Evolutionary conservation across 2,888 invertebrate species (phyloP).

Genomic region (Eristalinus aeneus): DNA sequence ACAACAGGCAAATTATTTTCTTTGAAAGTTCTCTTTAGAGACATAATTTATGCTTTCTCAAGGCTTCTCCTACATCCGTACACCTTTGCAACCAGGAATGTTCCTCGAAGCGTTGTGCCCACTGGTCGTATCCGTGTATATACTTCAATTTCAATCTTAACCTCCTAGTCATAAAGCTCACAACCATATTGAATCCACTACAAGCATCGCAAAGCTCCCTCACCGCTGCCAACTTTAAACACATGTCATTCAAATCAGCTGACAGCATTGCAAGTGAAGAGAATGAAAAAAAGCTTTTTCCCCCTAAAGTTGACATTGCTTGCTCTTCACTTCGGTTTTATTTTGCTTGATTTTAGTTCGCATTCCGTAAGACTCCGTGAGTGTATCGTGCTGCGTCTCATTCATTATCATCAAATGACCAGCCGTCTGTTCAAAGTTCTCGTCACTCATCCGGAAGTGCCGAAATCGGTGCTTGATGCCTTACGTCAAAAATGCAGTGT

Average conservation of each 20-base stretch:
- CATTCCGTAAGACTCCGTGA: constrained; percentile 13
- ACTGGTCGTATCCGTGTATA: too few relatives aligned
- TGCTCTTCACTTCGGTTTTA: background rate
- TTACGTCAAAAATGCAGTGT: constrained; percentile 82
- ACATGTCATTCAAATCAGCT: background rate
- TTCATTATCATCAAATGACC: constrained; percentile 43
- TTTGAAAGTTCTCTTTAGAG: too few relatives aligned
- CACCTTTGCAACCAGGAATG: too few relatives aligned
- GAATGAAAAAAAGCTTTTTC: background rate
- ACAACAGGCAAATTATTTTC: too few relatives aligned
- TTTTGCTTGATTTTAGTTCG: constrained; percentile 36
- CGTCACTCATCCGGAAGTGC: constrained; percentile 86
- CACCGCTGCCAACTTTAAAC: background rate
- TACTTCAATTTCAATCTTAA: too few relatives aligned
- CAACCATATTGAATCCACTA: too few relatives aligned
- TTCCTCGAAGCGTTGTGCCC: too few relatives aligned
- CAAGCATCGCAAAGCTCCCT: background rate
- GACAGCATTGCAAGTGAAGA: background rate
- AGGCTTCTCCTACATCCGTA: too few relatives aligned
- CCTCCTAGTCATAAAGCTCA: too few relatives aligned
- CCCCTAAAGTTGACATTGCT: background rate
- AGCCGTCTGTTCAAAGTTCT: constrained; percentile 81
- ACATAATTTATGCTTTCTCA: too few relatives aligned
- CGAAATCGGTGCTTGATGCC: constrained; percentile 84
- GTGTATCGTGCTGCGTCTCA: constrained; percentile 8